Conservation (phyloP, 2,797 vertebrate genomes). For the Leptodactylus fallax region DNA sequence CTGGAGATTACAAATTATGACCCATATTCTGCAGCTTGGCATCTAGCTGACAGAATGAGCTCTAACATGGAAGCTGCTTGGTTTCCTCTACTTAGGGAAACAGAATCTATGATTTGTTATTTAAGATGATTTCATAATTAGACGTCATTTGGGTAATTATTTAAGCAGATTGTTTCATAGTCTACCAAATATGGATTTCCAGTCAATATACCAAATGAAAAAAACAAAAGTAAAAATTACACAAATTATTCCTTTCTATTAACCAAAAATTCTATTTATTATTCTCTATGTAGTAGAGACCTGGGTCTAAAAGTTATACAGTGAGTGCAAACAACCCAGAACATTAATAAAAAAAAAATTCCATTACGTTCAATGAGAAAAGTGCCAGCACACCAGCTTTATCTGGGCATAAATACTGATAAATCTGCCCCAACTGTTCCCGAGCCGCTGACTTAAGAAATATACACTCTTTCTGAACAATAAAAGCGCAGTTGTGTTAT, state of each 20-base stretch:
- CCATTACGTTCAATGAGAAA: slow-evolving; percentile 52
- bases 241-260: background rate
- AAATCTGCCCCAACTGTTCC: slow-evolving; percentile 57
- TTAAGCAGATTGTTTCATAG: background rate
- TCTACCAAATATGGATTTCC: background rate
- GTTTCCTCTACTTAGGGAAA: background rate
- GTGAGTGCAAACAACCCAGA: slow-evolving; percentile 31
- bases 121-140: background rate
- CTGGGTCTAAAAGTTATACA: slow-evolving; percentile 28
- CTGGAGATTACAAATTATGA: background rate
- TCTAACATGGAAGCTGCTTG: slow-evolving; percentile 1
- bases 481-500: slow-evolving; percentile 58
- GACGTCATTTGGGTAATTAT: background rate
- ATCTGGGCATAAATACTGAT: slow-evolving; percentile 56
- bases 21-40: background rate
- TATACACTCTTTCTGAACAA: slow-evolving; percentile 58
- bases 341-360: slow-evolving; percentile 51
- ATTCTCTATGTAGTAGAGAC: slow-evolving; percentile 12
- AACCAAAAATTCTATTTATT: background rate
- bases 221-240: background rate
- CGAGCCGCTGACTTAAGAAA: slow-evolving; percentile 41
- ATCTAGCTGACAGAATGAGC: background rate
- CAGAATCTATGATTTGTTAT: background rate
- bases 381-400: slow-evolving; percentile 42
- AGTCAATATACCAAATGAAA: too few species aligned